These are phyloP conservation scores for Eclectus roratus DNA, from an alignment of 2,113 vertebrate genomes.

Conservation along the genomic window DNA sequence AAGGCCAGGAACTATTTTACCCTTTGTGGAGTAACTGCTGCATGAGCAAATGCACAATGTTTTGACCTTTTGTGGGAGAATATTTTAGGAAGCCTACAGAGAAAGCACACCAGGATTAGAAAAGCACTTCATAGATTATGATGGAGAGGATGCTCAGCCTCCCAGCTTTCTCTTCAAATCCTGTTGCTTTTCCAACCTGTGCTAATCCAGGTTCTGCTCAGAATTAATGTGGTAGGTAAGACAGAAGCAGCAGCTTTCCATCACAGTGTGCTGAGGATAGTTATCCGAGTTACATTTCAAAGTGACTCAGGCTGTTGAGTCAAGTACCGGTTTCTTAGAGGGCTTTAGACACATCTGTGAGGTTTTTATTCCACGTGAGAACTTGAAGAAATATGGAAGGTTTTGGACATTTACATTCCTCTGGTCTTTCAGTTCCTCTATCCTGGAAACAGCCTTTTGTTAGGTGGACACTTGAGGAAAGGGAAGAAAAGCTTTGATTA, in stretches of 20 bases:
- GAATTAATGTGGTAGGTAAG: neutral
- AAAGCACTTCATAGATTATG: neutral
- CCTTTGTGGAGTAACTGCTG: neutral
- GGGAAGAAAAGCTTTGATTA: neutral
- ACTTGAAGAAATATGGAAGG: neutral
- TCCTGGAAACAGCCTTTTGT: neutral
- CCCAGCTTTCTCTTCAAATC: neutral
- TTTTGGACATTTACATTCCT: neutral
- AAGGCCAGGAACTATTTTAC: neutral
- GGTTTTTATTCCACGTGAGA: neutral
- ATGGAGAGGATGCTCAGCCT: neutral
- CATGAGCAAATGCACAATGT: neutral
- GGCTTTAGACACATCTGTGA: rapidly evolving
- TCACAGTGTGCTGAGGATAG: neutral
- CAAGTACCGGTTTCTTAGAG: neutral
- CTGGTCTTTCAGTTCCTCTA: neutral
- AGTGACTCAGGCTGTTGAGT: neutral
- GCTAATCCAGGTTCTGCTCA: neutral
- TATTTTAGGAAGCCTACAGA: neutral
- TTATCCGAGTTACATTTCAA: neutral
- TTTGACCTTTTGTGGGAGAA: neutral
- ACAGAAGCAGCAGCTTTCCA: neutral
- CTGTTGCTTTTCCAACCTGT: neutral
- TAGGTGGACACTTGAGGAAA: neutral
- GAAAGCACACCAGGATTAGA: neutral